Evolutionary conservation across 1,140 invertebrate genomes (phyloP), one percentile per base, ranked within the genome.

Genomic region (Spodoptera litura): DNA sequence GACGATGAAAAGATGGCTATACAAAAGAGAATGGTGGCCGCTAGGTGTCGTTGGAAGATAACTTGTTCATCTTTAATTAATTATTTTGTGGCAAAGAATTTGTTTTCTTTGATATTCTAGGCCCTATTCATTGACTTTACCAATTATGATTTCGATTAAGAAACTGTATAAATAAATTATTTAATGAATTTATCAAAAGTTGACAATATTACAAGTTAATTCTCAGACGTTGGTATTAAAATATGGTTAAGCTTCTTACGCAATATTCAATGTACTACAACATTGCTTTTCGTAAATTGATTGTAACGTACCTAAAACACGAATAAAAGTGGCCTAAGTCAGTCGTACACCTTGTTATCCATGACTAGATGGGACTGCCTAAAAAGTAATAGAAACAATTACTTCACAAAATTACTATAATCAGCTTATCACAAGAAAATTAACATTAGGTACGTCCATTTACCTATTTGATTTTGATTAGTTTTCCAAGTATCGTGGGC

Each of bases 41-140:
- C 87, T 92, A 93, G 93, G 93, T 94, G 93, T 93, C 89, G 91
- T 87, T 82, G 78, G 58, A 87, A 94, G 93, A 94, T 94, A 94
- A 93, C 87, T 94, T 94, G 84, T 91, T 91, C 91, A 83, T 89
- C 83, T 94, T 93, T 93, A 93, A 94, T 94, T 94, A 94, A 91
- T 92, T 88, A 92, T 90, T 91, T 91, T 90, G 89, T 84, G 85
- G 88, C 84, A 89, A 92, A 90, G 89, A 89, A 92, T 88, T 87
- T 87, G 84, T 88, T 89, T 85, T 85, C 88, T 90, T 90, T 89
- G 86, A 88, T 88, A 89, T 88, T 91, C 68, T 81, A 78, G 78
- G 78, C 81, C 81, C 82, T 80, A 89, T 91, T 90, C 87, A 88
- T 74, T 89, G 80, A 85, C 88, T 89, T 87, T 81, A 79, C 79